A percentile compares a stretch with the other conserved stretches of the same genome.
These are phyloP conservation scores for Drosophila acutilabella DNA, from an alignment of 2,888 invertebrate species.

Conservation along the genomic window DNA sequence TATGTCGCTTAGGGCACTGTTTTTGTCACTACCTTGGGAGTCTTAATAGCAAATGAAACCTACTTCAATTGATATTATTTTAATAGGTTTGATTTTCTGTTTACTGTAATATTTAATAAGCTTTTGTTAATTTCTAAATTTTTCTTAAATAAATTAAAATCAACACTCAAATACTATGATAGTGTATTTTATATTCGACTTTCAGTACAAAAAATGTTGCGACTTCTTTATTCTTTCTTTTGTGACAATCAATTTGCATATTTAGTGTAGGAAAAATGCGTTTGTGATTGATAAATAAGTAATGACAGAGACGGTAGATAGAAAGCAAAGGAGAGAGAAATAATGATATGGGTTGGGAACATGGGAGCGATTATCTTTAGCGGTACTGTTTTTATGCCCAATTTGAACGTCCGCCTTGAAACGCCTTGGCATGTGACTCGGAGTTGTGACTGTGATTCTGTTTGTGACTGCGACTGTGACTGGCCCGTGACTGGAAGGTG, in stretches of 20 bases:
- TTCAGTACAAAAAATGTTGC: background rate
- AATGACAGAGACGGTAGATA: background rate
- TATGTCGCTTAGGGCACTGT: background rate
- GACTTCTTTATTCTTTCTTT: slow-evolving; percentile 15
- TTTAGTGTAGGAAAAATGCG: slow-evolving; percentile 69
- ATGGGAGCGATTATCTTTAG: slow-evolving; percentile 64
- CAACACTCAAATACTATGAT: too few species aligned
- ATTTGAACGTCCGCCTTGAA: slow-evolving; percentile 75
- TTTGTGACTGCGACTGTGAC: slow-evolving; percentile 19
- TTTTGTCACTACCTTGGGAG: too few species aligned
- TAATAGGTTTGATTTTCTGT: too few species aligned
- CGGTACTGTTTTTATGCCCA: slow-evolving; percentile 75
- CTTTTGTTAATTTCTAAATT: too few species aligned
- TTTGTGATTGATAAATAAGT: slow-evolving; percentile 65
- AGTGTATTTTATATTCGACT: background rate
- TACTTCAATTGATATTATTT: too few species aligned
- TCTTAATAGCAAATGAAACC: too few species aligned
- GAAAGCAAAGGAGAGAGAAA: slow-evolving; percentile 7
- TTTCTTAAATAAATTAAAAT: too few species aligned
- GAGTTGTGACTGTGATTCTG: slow-evolving; percentile 9
- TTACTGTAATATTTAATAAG: too few species aligned
- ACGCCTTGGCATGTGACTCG: slow-evolving; percentile 72
- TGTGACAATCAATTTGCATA: slow-evolving; percentile 68
- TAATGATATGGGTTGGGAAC: slow-evolving; percentile 41
- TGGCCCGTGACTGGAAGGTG: slow-evolving; percentile 69